Evolutionary conservation across 2,113 vertebrate species (phyloP).

Genomic region (Tupaia tana): DNA sequence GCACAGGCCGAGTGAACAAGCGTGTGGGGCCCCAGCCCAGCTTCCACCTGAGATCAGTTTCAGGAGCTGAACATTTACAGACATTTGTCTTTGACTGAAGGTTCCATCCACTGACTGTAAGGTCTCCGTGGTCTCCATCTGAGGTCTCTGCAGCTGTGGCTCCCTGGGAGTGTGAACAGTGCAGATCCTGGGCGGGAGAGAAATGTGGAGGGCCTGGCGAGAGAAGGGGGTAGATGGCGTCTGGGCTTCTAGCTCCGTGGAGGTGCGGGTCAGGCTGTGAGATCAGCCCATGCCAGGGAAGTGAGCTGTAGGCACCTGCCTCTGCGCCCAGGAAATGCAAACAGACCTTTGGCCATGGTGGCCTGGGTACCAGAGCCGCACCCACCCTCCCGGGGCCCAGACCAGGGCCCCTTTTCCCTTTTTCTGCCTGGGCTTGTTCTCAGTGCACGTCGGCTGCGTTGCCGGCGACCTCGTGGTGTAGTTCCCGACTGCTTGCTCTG

Average conservation of each 20-base stretch:
- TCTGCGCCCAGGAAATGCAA: constrained; percentile 48
- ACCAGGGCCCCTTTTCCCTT: not conserved
- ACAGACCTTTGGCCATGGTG: constrained; percentile 56
- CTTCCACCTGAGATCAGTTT: not conserved
- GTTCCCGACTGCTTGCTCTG: not conserved
- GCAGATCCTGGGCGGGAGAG: not conserved
- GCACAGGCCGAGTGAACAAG: not conserved
- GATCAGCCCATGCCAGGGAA: not conserved
- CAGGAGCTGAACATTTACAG: not conserved
- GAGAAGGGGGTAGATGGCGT: not conserved
- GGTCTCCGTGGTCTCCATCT: not conserved
- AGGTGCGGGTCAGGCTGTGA: not conserved
- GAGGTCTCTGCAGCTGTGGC: not conserved
- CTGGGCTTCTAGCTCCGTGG: not conserved
- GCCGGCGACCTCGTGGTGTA: not conserved
- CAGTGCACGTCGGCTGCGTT: not conserved
- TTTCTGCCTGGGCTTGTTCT: constrained; percentile 14
- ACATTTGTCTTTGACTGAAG: not conserved
- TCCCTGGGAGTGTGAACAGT: not conserved
- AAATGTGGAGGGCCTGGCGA: not conserved
- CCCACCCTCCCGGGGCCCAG: not conserved
- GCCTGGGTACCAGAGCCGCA: constrained; percentile 46
- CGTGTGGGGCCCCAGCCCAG: not conserved
- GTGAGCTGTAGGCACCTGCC: constrained; percentile 34
- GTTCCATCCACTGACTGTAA: not conserved